Evolutionary conservation across 2,113 vertebrate genomes (phyloP).

Genomic region (Micromys minutus): DNA sequence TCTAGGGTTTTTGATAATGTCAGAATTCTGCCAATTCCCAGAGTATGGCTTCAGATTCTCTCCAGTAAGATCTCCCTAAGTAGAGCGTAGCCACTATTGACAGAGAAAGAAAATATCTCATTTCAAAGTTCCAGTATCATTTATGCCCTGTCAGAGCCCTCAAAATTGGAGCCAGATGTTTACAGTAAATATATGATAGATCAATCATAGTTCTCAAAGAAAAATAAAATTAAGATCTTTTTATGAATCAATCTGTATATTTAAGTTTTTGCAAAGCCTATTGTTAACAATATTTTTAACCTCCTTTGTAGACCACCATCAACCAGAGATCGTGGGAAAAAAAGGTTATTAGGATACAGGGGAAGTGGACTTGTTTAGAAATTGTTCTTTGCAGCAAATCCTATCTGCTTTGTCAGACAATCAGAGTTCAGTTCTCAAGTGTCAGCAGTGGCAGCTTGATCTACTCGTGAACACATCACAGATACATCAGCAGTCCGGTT

Average conservation of each 20-base stretch:
- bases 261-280: too few species aligned
- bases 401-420: too few species aligned
- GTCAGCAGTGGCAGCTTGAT: too few species aligned
- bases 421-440: too few species aligned
- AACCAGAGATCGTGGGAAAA: too few species aligned
- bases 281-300: too few species aligned
- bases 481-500: too few species aligned
- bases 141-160: neutral
- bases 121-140: neutral
- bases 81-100: neutral
- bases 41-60: neutral
- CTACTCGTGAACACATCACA: too few species aligned
- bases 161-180: neutral
- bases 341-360: too few species aligned
- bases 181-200: neutral
- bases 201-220: neutral
- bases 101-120: neutral
- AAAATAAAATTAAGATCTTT: slow-evolving; percentile 30
- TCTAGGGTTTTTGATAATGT: neutral
- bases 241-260: neutral
- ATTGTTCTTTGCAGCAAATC: too few species aligned
- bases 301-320: too few species aligned
- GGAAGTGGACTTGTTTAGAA: too few species aligned
- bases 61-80: neutral
- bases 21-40: neutral